phyloP scores from a whole-genome alignment of 2,113 vertebrate species.

The Euleptes europaea region DNA sequence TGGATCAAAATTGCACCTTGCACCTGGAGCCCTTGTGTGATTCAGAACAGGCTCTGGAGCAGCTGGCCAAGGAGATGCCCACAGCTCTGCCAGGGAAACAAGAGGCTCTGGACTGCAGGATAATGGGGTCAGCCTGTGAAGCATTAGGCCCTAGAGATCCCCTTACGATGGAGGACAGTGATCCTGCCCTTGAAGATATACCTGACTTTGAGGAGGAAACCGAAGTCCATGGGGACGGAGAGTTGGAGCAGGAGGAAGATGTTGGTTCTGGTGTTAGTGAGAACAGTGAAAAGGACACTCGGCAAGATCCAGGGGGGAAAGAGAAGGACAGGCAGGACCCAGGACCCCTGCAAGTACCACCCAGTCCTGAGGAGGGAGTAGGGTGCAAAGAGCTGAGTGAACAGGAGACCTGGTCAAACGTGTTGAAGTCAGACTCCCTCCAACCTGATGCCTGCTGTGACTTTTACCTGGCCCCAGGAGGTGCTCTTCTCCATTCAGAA shows the following conservation, averaged over 20 bases:
- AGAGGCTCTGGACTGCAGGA: conserved; percentile 44
- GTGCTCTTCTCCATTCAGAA: accelerated
- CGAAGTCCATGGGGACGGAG: conserved; percentile 7
- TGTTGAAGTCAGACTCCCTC: conserved; percentile 29
- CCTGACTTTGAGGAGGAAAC: conserved; percentile 66
- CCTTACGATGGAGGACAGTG: conserved; percentile 58
- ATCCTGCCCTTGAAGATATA: conserved; percentile 39
- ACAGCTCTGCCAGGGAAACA: accelerated
- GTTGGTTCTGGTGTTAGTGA: accelerated
- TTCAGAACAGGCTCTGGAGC: conserved; percentile 53
- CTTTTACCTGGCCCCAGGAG: background rate
- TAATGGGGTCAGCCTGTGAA: conserved; percentile 20
- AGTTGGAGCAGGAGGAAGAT: conserved; percentile 19
- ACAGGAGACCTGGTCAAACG: conserved; percentile 41
- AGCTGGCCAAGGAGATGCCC: conserved; percentile 47
- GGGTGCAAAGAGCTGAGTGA: background rate
- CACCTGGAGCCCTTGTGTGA: conserved; percentile 69
- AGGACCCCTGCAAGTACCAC: background rate
- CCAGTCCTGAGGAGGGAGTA: conserved; percentile 5
- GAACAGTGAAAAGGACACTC: background rate
- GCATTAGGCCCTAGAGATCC: conserved; percentile 52
- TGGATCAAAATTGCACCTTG: conserved; percentile 61
- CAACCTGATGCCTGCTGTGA: conserved; percentile 23
- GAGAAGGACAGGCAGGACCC: background rate
- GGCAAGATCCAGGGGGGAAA: background rate